phyloP scores from a whole-genome alignment of 2,113 vertebrate genomes.

The Okapia johnstoni region DNA sequence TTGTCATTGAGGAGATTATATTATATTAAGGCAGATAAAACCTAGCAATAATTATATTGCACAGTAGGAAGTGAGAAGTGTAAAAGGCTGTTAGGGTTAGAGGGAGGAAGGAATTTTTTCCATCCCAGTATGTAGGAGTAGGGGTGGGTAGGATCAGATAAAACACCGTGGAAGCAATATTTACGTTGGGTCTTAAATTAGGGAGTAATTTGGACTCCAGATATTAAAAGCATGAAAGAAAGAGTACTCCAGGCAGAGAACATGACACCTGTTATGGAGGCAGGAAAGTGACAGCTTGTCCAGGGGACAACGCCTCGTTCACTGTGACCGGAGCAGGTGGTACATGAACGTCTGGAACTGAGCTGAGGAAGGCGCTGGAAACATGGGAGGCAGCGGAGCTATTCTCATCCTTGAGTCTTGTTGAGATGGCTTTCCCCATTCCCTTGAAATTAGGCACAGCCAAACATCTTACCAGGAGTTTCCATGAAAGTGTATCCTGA shows the following conservation, averaged over 20 bases:
- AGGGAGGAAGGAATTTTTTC: background rate
- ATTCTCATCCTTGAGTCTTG: background rate
- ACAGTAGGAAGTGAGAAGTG: background rate
- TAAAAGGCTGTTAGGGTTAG: background rate
- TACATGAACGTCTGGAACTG: background rate
- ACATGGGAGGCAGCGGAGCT: background rate
- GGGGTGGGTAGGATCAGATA: background rate
- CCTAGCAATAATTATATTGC: background rate
- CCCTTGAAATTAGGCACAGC: background rate
- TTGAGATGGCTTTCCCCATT: background rate
- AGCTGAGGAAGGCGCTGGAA: background rate
- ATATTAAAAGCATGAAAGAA: background rate
- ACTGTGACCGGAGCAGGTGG: background rate
- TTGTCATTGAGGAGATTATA: background rate
- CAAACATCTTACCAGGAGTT: background rate
- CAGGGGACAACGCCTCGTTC: background rate
- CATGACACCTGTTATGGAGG: background rate
- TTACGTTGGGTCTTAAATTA: background rate
- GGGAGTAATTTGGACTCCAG: background rate
- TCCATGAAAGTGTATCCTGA: background rate
- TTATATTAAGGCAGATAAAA: background rate
- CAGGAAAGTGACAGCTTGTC: background rate
- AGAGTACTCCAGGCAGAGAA: background rate
- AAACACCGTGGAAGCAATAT: background rate
- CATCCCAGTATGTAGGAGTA: background rate